phyloP scores from a whole-genome alignment of 2,888 invertebrate species.

The Sepioteuthis lessoniana region DNA sequence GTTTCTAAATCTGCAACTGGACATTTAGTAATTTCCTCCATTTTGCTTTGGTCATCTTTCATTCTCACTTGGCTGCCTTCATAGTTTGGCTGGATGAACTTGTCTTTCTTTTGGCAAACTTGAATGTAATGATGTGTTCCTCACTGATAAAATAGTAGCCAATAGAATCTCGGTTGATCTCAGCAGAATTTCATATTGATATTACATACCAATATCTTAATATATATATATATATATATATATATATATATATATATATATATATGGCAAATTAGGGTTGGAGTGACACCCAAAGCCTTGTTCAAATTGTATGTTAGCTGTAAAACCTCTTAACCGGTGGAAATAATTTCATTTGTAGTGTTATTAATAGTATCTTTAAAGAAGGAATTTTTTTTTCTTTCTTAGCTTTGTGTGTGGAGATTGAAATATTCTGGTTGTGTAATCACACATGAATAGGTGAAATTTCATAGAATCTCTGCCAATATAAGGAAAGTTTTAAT shows the following conservation, averaged over 20 bases:
- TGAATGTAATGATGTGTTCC: not conserved
- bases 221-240: not conserved
- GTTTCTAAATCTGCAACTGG: not conserved
- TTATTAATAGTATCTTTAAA: not conserved
- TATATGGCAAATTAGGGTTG: not conserved
- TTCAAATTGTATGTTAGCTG: not conserved
- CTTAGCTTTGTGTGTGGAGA: not conserved
- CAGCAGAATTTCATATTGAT: not conserved
- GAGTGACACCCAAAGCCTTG: not conserved
- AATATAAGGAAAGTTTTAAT: too few species aligned
- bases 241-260: not conserved
- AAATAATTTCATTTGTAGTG: not conserved
- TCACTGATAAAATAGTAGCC: not conserved
- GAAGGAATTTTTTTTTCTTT: not conserved
- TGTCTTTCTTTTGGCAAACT: not conserved
- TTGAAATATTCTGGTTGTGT: not conserved
- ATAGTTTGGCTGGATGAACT: not conserved
- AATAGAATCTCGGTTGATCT: not conserved
- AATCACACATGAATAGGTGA: not conserved
- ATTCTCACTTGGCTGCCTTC: conserved; percentile 33
- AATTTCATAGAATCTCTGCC: not conserved
- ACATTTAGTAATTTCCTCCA: not conserved
- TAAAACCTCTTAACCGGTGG: not conserved
- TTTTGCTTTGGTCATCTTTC: not conserved
- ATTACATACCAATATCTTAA: not conserved